phyloP scores from a whole-genome alignment of 2,888 invertebrate genomes.

The Drosophila quasianomalipes region DNA sequence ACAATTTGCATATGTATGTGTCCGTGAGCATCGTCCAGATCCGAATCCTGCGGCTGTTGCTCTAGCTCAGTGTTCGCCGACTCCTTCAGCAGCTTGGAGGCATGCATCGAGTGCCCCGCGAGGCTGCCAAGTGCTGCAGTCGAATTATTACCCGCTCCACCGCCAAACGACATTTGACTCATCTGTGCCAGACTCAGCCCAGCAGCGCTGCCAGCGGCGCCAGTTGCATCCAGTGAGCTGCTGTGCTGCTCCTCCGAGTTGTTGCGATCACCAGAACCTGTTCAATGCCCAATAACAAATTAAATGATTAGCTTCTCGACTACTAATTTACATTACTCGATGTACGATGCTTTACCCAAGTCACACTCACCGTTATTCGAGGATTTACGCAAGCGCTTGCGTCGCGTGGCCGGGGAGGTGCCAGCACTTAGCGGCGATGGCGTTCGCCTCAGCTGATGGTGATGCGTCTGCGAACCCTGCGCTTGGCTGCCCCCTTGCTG shows the following conservation, averaged over 20 bases:
- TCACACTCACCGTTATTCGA: slow-evolving; percentile 87
- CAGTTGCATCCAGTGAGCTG: slow-evolving; percentile 82
- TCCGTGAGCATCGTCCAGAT: slow-evolving; percentile 86
- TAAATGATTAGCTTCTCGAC: slow-evolving; percentile 3
- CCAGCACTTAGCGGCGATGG: slow-evolving; percentile 87
- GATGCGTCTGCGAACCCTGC: slow-evolving; percentile 87
- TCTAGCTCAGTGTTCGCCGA: slow-evolving; percentile 86
- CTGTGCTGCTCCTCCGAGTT: slow-evolving; percentile 86
- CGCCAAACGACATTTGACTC: slow-evolving; percentile 86
- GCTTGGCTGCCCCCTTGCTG: slow-evolving; percentile 87
- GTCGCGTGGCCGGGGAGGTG: slow-evolving; percentile 89
- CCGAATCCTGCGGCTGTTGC: slow-evolving; percentile 86
- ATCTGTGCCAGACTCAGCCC: slow-evolving; percentile 86
- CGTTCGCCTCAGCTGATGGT: slow-evolving; percentile 87
- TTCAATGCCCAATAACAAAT: neutral
- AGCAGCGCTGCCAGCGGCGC: slow-evolving; percentile 76
- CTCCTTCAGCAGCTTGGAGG: slow-evolving; percentile 85
- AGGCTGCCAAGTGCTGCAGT: slow-evolving; percentile 79
- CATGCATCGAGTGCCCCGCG: slow-evolving; percentile 83
- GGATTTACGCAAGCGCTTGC: slow-evolving; percentile 88
- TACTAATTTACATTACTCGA: neutral
- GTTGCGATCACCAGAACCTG: slow-evolving; percentile 87
- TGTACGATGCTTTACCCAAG: slow-evolving; percentile 71
- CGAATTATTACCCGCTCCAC: slow-evolving; percentile 79
- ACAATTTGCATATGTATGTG: slow-evolving; percentile 86